phyloP scores from a whole-genome alignment of 2,888 invertebrate species.

The Mythimna vitellina region DNA sequence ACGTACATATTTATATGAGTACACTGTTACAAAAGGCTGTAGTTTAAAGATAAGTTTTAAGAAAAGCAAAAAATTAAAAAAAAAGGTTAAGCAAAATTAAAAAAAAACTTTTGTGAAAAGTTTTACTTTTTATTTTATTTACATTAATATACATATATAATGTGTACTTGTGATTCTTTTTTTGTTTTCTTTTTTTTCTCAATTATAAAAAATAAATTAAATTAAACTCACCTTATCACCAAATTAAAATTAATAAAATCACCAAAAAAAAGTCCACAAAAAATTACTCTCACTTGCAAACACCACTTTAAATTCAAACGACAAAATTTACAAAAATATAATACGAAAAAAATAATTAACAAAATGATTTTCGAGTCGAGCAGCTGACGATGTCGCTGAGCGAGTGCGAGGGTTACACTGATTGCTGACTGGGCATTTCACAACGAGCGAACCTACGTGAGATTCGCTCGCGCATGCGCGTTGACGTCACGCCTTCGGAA shows the following conservation, averaged over 20 bases:
- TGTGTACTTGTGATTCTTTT: too few species aligned
- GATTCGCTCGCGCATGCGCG: constrained; percentile 32
- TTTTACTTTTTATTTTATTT: too few species aligned
- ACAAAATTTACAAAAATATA: background rate
- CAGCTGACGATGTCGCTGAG: constrained; percentile 12
- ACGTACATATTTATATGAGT: too few species aligned
- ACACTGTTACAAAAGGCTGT: background rate
- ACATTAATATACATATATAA: too few species aligned
- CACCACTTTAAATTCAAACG: constrained; percentile 1
- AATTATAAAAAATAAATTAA: background rate
- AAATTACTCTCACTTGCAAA: constrained; percentile 21
- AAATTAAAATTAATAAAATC: background rate
- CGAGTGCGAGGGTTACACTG: constrained; percentile 35
- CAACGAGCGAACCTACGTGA: constrained; percentile 50
- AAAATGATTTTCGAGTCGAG: background rate
- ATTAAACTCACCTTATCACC: constrained; percentile 12
- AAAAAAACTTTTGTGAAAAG: background rate
- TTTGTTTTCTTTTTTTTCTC: too few species aligned
- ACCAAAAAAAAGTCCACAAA: background rate
- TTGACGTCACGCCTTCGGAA: constrained; percentile 53
- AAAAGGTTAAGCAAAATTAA: background rate
- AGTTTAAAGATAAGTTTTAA: too few species aligned
- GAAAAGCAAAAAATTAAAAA: background rate
- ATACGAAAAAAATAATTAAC: background rate
- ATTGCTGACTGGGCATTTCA: constrained; percentile 60